These are phyloP conservation scores for Andrena dorsata DNA, from an alignment of 2,888 invertebrate genomes.

Conservation along the genomic window DNA sequence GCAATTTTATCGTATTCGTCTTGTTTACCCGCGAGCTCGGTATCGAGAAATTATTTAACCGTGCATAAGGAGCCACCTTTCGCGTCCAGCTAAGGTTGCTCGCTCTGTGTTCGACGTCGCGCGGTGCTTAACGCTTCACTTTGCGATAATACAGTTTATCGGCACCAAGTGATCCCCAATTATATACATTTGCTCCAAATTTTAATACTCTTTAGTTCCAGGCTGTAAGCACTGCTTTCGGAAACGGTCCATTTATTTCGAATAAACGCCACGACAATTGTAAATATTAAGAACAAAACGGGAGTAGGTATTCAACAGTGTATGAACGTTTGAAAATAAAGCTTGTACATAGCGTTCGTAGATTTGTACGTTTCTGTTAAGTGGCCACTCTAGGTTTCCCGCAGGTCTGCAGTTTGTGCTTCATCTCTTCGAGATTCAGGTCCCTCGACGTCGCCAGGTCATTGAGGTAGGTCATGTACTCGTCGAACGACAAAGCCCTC, in stretches of 20 bases:
- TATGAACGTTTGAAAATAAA: slow-evolving; percentile 64
- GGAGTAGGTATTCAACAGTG: slow-evolving; percentile 36
- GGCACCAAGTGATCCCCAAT: slow-evolving; percentile 18
- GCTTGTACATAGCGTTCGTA: slow-evolving; percentile 37
- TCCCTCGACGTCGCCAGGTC: slow-evolving; percentile 70
- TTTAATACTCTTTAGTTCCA: background rate
- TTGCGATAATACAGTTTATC: slow-evolving; percentile 37
- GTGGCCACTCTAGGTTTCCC: slow-evolving; percentile 63
- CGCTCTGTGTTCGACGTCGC: background rate
- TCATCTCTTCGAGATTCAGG: slow-evolving; percentile 72
- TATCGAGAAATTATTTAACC: slow-evolving; percentile 8
- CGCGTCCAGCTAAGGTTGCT: slow-evolving; percentile 10
- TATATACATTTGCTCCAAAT: background rate
- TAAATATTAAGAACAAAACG: slow-evolving; percentile 14
- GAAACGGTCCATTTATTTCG: no score
- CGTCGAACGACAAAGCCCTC: slow-evolving; percentile 75
- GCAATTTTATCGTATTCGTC: slow-evolving; percentile 32
- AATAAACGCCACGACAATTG: background rate
- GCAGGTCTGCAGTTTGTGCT: slow-evolving; percentile 72
- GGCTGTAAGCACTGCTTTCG: background rate
- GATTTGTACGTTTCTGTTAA: background rate
- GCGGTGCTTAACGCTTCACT: background rate
- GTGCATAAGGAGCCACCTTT: slow-evolving; percentile 18
- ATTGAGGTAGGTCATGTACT: slow-evolving; percentile 74
- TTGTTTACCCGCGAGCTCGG: background rate